A percentile compares a stretch with the other conserved stretches of the same genome.
Evolutionary conservation across 2,797 vertebrate species (phyloP).

Genomic region (Petrocephalus schoutedeni): DNA sequence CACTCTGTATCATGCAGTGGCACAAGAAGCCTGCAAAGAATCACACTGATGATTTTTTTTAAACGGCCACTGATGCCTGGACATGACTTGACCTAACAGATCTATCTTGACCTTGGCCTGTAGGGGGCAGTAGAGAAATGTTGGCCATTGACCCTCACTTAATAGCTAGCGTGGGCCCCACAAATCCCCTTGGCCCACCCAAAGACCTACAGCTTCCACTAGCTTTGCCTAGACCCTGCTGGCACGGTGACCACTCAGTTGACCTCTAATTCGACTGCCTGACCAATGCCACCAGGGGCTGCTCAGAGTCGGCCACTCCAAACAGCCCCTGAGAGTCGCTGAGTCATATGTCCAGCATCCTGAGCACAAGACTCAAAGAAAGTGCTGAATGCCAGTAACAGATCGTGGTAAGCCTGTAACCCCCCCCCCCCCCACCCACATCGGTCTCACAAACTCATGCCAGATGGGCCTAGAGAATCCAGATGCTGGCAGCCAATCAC

Average conservation of each 20-base stretch:
- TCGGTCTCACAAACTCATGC: neutral
- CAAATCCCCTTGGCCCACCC: neutral
- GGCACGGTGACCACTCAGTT: neutral
- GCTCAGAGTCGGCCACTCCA: neutral
- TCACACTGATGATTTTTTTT: neutral
- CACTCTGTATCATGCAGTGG: neutral
- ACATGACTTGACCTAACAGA: neutral
- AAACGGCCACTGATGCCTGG: neutral
- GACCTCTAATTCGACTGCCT: too few species aligned
- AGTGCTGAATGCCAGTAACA: neutral
- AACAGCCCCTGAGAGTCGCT: neutral
- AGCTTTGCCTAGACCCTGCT: neutral
- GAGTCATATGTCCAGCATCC: neutral
- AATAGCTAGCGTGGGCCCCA: neutral
- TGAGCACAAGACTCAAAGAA: too few species aligned
- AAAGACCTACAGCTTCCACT: neutral
- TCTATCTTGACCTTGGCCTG: neutral
- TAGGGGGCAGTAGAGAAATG: slow-evolving; percentile 3
- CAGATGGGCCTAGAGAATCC: neutral
- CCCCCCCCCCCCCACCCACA: neutral
- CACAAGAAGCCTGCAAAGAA: neutral
- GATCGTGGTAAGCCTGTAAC: neutral
- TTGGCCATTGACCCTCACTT: neutral
- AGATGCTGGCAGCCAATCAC: neutral
- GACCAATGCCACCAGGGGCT: too few species aligned